These are phyloP conservation scores for Cromileptes altivelis DNA, from an alignment of 2,113 vertebrate species.

Conservation along the genomic window DNA sequence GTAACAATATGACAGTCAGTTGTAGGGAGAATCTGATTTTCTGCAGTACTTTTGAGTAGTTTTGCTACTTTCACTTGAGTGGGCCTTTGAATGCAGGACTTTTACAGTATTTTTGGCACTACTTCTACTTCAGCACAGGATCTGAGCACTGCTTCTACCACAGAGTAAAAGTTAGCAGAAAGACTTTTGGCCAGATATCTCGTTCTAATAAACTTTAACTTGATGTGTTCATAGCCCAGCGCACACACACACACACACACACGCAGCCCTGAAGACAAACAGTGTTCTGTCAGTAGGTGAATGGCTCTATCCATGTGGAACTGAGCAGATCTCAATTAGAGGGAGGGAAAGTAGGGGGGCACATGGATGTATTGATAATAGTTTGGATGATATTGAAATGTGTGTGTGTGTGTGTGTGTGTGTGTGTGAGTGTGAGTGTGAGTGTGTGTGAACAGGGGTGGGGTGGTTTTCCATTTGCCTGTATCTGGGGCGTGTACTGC, in stretches of 20 bases:
- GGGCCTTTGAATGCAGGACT: too few relatives aligned
- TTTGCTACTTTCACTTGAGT: too few relatives aligned
- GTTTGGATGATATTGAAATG: not conserved
- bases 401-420: slow-evolving; percentile 18
- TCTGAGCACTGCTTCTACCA: not conserved
- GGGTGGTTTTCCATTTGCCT: slow-evolving; percentile 41
- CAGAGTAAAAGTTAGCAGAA: not conserved
- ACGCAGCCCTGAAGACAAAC: slow-evolving; percentile 34
- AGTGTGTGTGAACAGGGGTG: slow-evolving; percentile 16
- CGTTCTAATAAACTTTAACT: not conserved
- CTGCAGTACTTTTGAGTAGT: too few relatives aligned
- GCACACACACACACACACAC: not conserved
- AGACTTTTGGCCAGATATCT: not conserved
- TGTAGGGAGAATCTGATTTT: too few relatives aligned
- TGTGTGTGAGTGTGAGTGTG: slow-evolving; percentile 11
- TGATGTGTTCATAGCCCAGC: not conserved
- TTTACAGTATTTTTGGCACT: not conserved
- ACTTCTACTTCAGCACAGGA: not conserved
- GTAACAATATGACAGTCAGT: too few relatives aligned
- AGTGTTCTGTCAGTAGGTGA: slow-evolving; percentile 43
- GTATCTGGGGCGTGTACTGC: slow-evolving; percentile 62
- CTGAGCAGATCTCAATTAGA: slow-evolving; percentile 43
- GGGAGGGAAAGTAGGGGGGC: not conserved
- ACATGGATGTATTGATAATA: not conserved
- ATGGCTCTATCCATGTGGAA: slow-evolving; percentile 63